These are phyloP conservation scores for Tichodroma muraria DNA, from an alignment of 2,113 vertebrate genomes.

Conservation along the genomic window DNA sequence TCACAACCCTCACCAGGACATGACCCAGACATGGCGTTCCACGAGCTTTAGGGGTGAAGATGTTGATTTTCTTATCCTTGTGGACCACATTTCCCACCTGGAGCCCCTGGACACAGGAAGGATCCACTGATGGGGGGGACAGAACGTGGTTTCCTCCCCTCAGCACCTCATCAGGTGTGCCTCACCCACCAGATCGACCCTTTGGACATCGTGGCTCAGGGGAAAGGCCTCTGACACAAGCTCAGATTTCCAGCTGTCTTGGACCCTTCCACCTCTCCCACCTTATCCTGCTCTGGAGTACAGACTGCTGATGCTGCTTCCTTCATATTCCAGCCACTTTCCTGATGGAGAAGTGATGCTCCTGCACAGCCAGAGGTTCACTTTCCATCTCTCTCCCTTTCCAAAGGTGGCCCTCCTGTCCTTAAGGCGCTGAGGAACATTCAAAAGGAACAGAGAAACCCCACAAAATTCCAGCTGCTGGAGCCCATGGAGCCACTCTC, in stretches of 20 bases:
- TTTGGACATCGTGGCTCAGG: neutral
- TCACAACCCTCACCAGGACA: fast-evolving
- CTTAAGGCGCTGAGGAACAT: neutral
- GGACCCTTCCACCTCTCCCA: neutral
- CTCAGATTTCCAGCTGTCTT: neutral
- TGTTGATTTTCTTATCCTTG: neutral
- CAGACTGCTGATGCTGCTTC: neutral
- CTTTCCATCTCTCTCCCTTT: neutral
- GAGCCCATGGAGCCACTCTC: fast-evolving
- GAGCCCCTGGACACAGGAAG: neutral
- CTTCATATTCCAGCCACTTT: neutral
- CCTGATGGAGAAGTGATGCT: neutral
- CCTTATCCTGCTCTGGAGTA: neutral
- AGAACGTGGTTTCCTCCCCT: neutral
- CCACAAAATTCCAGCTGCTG: neutral
- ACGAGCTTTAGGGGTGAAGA: fast-evolving
- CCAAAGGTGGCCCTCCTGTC: neutral
- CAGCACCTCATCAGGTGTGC: neutral
- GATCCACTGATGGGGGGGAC: neutral
- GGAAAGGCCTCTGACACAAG: neutral
- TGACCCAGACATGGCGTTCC: fast-evolving
- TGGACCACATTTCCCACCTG: neutral
- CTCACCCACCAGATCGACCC: neutral
- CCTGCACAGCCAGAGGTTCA: neutral
- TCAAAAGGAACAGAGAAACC: neutral